Evolutionary conservation across 2,113 vertebrate species (phyloP).

Genomic region (Probosciger aterrimus): DNA sequence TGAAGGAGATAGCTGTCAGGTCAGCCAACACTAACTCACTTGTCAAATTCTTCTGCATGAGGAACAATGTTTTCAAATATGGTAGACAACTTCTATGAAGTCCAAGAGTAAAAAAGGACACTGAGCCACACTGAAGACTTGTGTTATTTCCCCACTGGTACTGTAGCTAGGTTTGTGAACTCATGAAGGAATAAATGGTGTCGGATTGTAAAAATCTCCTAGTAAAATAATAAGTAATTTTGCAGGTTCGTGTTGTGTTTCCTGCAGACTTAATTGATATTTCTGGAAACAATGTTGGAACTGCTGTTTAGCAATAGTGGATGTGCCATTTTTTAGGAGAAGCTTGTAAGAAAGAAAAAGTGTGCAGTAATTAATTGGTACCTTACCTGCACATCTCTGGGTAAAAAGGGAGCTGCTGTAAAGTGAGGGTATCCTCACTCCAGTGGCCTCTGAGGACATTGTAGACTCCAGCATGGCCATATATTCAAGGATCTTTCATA

Average conservation of each 20-base stretch:
- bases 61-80: neutral
- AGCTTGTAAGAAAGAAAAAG: neutral
- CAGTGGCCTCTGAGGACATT: neutral
- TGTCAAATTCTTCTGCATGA: neutral
- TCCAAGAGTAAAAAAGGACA: neutral
- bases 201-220: neutral
- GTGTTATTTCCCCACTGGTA: neutral
- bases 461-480: neutral
- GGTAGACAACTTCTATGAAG: neutral
- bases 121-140: neutral
- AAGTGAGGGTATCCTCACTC: neutral
- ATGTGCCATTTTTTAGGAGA: neutral
- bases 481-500: neutral
- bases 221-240: neutral
- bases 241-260: neutral
- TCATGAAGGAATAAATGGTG: neutral
- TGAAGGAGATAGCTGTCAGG: neutral
- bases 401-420: neutral
- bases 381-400: neutral
- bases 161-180: neutral
- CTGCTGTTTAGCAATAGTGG: neutral
- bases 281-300: neutral
- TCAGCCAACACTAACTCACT: neutral
- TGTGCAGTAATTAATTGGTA: neutral
- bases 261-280: neutral